Percentiles rank a stretch among this genome's conserved stretches.
phyloP scores from a whole-genome alignment of 2,888 invertebrate species.

The Trachelus stipa region DNA sequence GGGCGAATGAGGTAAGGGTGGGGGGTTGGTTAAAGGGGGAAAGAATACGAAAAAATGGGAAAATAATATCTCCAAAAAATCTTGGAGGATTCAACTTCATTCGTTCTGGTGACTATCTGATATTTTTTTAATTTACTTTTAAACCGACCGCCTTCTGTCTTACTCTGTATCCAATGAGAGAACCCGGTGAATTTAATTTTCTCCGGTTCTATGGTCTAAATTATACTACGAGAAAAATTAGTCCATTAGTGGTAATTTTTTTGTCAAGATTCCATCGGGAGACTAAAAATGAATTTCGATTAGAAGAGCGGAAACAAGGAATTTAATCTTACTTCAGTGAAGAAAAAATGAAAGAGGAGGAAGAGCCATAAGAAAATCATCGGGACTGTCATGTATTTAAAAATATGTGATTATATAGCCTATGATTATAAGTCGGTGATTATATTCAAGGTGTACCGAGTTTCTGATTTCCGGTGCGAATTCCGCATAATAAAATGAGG shows the following conservation, averaged over 20 bases:
- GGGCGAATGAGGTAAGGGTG: background rate
- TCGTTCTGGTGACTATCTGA: background rate
- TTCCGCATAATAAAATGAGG: too few species aligned
- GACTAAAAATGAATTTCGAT: background rate
- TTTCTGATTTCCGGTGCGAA: too few species aligned
- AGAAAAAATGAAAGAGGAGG: background rate
- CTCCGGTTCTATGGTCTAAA: background rate
- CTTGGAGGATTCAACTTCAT: background rate
- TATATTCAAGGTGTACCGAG: too few species aligned
- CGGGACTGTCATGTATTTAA: too few species aligned
- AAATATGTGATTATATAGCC: too few species aligned
- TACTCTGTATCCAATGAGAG: background rate
- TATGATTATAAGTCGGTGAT: too few species aligned
- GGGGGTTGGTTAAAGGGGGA: too few species aligned
- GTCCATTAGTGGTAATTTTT: background rate
- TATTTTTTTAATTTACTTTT: background rate
- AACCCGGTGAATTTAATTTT: background rate
- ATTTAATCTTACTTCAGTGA: background rate
- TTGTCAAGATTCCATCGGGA: background rate
- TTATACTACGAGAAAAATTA: background rate
- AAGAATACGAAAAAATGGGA: background rate
- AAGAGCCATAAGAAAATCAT: too few species aligned
- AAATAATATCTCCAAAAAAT: background rate
- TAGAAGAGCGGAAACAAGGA: background rate
- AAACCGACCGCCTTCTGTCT: background rate